These are phyloP conservation scores for Galerucella calmariensis DNA, from an alignment of 2,888 invertebrate genomes.

Conservation along the genomic window DNA sequence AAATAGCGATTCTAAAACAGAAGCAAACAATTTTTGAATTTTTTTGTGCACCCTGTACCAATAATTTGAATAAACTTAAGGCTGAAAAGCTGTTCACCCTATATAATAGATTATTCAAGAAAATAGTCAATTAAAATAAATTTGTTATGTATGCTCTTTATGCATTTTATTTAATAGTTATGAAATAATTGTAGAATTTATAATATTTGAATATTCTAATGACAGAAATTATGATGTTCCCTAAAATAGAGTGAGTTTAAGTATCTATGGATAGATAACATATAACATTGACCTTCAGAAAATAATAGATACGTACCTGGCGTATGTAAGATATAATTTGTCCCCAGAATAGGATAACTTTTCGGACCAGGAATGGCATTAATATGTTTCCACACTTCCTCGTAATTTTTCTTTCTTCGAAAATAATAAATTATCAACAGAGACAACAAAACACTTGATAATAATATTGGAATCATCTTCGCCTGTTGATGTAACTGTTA, in stretches of 20 bases:
- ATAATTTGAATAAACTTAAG: neutral
- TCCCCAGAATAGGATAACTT: slow-evolving; percentile 19
- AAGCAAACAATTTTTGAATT: neutral
- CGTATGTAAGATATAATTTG: neutral
- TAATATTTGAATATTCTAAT: no score
- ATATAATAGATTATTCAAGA: no score
- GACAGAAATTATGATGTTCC: no score
- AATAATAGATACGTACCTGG: slow-evolving; percentile 11
- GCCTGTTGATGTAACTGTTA: neutral
- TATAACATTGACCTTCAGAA: neutral
- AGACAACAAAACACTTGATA: neutral
- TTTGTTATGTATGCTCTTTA: no score
- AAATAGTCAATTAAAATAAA: no score
- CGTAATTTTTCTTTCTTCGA: slow-evolving; percentile 14
- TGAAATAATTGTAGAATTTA: no score
- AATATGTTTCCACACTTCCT: slow-evolving; percentile 29
- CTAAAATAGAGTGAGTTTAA: no score
- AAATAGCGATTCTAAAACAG: slow-evolving; percentile 34
- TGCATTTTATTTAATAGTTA: no score
- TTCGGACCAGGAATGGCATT: slow-evolving; percentile 27
- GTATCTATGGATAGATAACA: neutral
- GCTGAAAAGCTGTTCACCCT: no score
- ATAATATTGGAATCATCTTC: slow-evolving; percentile 4
- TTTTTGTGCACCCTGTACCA: neutral
- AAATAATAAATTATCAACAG: slow-evolving; percentile 12